Conservation (phyloP, 2,797 vertebrate genomes). For the Aplochiton taeniatus region DNA sequence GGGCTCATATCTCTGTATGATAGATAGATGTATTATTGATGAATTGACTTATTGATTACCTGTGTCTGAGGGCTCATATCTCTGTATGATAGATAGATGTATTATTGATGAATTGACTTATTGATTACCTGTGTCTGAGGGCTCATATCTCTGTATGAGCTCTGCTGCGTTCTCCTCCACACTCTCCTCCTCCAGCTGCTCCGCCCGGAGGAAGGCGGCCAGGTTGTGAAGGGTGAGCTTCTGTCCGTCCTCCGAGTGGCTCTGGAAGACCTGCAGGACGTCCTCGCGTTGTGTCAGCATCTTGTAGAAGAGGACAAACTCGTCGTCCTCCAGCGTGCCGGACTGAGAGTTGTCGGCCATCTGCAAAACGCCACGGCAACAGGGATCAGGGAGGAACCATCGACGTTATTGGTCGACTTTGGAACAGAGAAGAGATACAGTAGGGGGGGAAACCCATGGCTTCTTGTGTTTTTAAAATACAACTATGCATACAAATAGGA, state of each 20-base stretch:
- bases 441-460: no score
- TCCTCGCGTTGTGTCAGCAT: conserved; percentile 88
- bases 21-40: no score
- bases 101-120: no score
- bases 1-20: no score
- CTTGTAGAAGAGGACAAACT: conserved; percentile 95
- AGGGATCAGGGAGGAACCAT: no score
- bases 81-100: background rate
- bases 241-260: conserved; percentile 86
- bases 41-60: no score
- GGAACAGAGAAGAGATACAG: no score
- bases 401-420: no score
- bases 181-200: conserved; percentile 79
- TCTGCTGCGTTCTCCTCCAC: conserved; percentile 77
- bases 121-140: conserved; percentile 84
- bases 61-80: no score
- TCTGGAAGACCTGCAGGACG: conserved; percentile 83
- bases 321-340: conserved; percentile 85
- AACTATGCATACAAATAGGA: no score
- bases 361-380: conserved; percentile 36
- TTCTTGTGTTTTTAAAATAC: no score
- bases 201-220: conserved; percentile 84
- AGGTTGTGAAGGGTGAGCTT: conserved; percentile 84
- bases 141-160: conserved; percentile 86
- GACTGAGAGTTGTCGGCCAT: conserved; percentile 88